A percentile compares a stretch with the other conserved stretches of the same genome.
Evolutionary conservation across 2,888 invertebrate genomes (phyloP).

Genomic region (Apotomis capreana): DNA sequence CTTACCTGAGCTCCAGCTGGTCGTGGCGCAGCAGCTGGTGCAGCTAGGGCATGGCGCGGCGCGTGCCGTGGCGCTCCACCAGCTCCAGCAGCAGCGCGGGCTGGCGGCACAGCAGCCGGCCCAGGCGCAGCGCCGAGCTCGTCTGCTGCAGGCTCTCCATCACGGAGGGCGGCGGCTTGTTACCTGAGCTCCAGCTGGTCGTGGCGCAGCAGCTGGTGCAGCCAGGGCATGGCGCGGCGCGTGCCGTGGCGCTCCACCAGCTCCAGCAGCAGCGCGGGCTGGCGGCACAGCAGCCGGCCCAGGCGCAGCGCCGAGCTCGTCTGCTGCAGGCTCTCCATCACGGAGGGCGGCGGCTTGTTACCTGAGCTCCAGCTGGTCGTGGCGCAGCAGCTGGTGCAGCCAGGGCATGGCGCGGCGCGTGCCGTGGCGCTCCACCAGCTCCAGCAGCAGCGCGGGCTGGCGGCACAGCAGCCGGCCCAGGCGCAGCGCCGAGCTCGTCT

Average conservation of each 20-base stretch:
- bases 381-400: conserved; percentile 96
- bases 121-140: too few species aligned
- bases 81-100: conserved; percentile 3
- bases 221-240: conserved; percentile 96
- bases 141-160: too few species aligned
- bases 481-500: conserved; percentile 89
- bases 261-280: conserved; percentile 84
- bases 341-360: too few species aligned
- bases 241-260: conserved; percentile 93
- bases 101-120: conserved; percentile 66
- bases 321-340: too few species aligned
- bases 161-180: too few species aligned
- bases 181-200: conserved; percentile 87
- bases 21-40: conserved; percentile 6
- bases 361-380: conserved; percentile 53
- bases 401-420: conserved; percentile 98
- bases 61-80: conserved; percentile 77
- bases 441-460: conserved; percentile 95
- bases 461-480: conserved; percentile 95
- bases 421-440: conserved; percentile 95
- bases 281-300: conserved; percentile 91
- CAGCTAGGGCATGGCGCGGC: conserved; percentile 8
- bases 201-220: conserved; percentile 95
- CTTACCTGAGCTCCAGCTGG: neutral
- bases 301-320: conserved; percentile 83